Evolutionary conservation across 2,797 vertebrate genomes (phyloP), one percentile per base, ranked within the genome.

Genomic region (Coendou prehensilis): DNA sequence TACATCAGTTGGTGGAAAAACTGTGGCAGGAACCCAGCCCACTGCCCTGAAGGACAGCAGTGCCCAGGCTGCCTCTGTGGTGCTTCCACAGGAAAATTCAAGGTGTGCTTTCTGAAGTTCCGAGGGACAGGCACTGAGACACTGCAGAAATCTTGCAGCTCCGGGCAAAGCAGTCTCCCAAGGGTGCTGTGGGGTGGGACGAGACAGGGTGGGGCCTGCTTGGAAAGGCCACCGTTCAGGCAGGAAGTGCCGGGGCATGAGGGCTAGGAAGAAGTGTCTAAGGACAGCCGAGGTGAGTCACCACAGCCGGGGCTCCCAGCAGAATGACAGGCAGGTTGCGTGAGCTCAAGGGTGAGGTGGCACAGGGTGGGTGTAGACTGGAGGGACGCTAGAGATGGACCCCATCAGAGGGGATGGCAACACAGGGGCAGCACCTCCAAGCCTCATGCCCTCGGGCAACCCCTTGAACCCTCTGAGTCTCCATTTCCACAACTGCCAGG

Each of bases 171-270:
- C 37, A 8, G 28, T 1, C 1, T 15, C 61, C 37, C 4, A 41
- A 1, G 13, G 26, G 47, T 4, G 20, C 26, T 4, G 37, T 26
- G 71, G 33, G 67, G 6, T 2, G 18, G 61, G 23, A 30, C 0
- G 9, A 23, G 56, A 52, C 75, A 37, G 54, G 54, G 33, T 15
- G 56, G 0, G 50, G 47, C n/a, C 54, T 45, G 54, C 0, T 0
- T 2, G 18, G 61, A 63, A 61, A 41, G 71, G 30, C 18, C 0
- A 2, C 63, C 9, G 2, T 47, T 71, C 4, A 6, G 47, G 63
- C 9, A 0, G 20, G 56, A 81, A n/a, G 86, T 33, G 86, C 54
- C 6, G 45, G 56, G 37, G 47, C 56, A 41, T 20, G 45, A 26
- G 45, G 41, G 33, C 4, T 0, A 37, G 52, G 71, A 54, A 71